Conservation (phyloP, 2,797 vertebrate species). For the Tragopan temminckii region DNA sequence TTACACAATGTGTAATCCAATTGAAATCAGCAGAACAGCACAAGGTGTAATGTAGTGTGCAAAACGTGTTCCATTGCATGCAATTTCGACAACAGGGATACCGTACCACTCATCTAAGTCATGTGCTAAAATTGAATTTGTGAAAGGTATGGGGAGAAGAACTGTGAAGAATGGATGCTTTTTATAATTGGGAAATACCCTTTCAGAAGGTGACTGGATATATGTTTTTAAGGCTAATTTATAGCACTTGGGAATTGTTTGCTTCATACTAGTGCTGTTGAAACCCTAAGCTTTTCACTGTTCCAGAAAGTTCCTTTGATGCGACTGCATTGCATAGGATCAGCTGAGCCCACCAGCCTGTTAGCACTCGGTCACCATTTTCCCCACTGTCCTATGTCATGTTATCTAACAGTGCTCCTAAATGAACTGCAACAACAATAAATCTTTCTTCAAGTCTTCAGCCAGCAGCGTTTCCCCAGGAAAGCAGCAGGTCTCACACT, state of each 20-base stretch:
- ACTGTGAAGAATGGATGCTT: slow-evolving; percentile 19
- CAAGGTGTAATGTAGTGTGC: slow-evolving; percentile 76
- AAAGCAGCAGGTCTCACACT: slow-evolving; percentile 22
- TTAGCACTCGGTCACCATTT: neutral
- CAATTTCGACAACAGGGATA: slow-evolving; percentile 57
- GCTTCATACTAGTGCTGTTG: rapidly evolving
- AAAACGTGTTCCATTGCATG: slow-evolving; percentile 62
- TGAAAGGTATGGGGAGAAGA: slow-evolving; percentile 44
- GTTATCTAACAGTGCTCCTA: slow-evolving; percentile 15
- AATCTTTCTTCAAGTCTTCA: neutral
- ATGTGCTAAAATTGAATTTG: slow-evolving; percentile 63
- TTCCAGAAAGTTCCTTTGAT: neutral
- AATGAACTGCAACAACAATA: slow-evolving; percentile 1
- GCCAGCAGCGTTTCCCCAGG: neutral
- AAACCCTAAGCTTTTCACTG: neutral
- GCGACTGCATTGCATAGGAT: neutral
- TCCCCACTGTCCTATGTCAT: neutral
- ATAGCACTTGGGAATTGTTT: neutral
- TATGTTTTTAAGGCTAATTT: slow-evolving; percentile 41
- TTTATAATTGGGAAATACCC: slow-evolving; percentile 48
- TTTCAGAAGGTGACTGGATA: neutral
- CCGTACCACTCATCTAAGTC: slow-evolving; percentile 34
- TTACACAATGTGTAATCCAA: slow-evolving; percentile 77
- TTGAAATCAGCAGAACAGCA: slow-evolving; percentile 73
- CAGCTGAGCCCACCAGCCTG: neutral